A percentile compares a stretch with the other conserved stretches of the same genome.
These are phyloP conservation scores for Drosophila nigromelanica DNA, from an alignment of 1,140 invertebrate species.

Conservation along the genomic window DNA sequence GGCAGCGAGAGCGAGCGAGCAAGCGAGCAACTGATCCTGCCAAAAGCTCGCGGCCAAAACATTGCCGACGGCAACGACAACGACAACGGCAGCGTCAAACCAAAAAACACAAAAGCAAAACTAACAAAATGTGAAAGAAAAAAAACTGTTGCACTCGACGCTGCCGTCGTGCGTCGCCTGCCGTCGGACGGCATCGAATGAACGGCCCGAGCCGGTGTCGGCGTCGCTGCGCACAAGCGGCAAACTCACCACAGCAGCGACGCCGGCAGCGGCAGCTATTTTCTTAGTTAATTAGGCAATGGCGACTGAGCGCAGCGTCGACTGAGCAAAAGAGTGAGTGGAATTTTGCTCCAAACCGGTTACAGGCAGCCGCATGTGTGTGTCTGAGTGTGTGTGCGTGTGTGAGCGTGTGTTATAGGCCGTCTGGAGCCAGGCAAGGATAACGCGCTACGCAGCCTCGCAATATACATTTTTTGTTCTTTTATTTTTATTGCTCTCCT, in stretches of 20 bases:
- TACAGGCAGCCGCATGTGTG: neutral
- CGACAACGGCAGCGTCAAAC: neutral
- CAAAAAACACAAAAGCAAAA: neutral
- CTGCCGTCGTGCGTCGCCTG: conserved; percentile 37
- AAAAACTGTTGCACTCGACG: conserved; percentile 35
- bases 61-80: conserved; percentile 29
- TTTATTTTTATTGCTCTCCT: conserved; percentile 32
- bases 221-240: conserved; percentile 16
- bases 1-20: neutral
- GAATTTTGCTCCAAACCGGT: conserved; percentile 46
- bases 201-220: conserved; percentile 10
- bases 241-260: conserved; percentile 65
- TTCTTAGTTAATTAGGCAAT: conserved; percentile 53
- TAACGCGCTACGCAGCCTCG: conserved; percentile 35
- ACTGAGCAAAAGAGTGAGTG: conserved; percentile 27
- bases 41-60: conserved; percentile 4
- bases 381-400: neutral
- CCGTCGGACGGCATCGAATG: conserved; percentile 45
- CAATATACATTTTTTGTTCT: conserved; percentile 1
- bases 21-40: conserved; percentile 29
- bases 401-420: conserved; percentile 26
- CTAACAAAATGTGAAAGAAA: neutral
- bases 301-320: conserved; percentile 33
- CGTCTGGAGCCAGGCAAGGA: conserved; percentile 42
- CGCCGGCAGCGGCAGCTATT: conserved; percentile 33